These are phyloP conservation scores for Pogonocichla stellata DNA, from an alignment of 2,113 vertebrate species.

Conservation along the genomic window DNA sequence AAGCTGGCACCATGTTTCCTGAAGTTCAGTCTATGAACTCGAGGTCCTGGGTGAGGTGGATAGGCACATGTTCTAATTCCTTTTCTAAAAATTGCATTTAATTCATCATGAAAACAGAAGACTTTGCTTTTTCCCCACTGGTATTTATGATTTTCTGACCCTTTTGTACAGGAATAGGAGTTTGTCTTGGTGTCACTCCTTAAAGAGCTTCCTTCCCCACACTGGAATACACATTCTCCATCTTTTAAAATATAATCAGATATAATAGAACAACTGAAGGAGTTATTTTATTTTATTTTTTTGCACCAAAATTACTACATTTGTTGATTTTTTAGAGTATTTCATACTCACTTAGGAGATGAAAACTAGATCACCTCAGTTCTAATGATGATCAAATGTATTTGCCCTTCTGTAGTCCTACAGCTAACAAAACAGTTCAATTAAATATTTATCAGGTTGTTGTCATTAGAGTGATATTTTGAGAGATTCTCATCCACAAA, in stretches of 20 bases:
- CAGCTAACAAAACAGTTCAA: neutral
- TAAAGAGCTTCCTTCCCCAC: neutral
- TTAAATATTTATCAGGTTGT: neutral
- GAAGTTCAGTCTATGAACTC: neutral
- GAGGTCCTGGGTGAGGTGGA: neutral
- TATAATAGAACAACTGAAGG: neutral
- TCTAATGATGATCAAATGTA: neutral
- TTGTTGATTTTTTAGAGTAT: neutral
- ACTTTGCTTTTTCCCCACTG: neutral
- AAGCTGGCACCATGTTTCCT: neutral
- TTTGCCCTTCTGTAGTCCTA: neutral
- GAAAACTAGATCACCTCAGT: neutral
- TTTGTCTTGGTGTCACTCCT: neutral
- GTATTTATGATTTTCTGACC: neutral
- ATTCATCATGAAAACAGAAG: neutral
- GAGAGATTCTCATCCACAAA: neutral
- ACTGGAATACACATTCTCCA: neutral
- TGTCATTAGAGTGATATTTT: neutral
- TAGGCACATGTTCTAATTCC: neutral
- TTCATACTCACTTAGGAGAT: neutral
- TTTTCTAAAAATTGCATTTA: constrained; percentile 1
- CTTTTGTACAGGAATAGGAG: neutral
- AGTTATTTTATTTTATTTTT: neutral
- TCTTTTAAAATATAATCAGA: neutral
- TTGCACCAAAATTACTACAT: neutral